phyloP scores from a whole-genome alignment of 2,113 vertebrate genomes.

The Tetrax tetrax region DNA sequence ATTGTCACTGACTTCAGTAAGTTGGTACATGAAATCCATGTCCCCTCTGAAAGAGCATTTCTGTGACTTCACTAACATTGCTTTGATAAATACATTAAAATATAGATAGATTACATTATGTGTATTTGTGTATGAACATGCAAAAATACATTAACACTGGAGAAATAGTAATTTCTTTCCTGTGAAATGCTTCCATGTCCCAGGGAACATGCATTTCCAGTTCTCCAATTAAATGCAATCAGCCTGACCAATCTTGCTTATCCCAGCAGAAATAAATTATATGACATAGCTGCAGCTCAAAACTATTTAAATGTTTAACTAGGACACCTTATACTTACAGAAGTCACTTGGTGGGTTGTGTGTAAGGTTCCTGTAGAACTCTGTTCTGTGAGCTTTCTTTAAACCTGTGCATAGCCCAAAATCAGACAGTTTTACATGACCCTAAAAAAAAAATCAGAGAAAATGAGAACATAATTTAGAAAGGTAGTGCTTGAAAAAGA shows the following conservation, averaged over 20 bases:
- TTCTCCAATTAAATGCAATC: not conserved
- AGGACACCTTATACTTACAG: slow-evolving; percentile 82
- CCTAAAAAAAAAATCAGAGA: slow-evolving; percentile 74
- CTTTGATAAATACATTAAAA: not conserved
- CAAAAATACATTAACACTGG: not conserved
- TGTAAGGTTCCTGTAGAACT: slow-evolving; percentile 97
- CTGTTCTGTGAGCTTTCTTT: slow-evolving; percentile 97
- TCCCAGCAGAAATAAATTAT: not conserved
- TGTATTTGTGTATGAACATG: not conserved
- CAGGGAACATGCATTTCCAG: not conserved
- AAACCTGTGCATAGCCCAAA: slow-evolving; percentile 97
- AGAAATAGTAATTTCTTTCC: not conserved
- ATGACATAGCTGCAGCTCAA: not conserved
- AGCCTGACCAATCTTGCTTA: not conserved
- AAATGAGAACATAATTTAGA: not conserved
- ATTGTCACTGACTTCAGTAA: not conserved
- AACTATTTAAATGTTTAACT: not conserved
- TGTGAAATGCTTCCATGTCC: not conserved
- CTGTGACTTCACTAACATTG: not conserved
- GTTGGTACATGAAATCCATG: not conserved
- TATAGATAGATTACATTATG: not conserved
- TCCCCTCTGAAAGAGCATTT: not conserved
- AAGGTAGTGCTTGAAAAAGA: not conserved
- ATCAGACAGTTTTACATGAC: slow-evolving; percentile 96
- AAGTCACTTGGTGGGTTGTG: slow-evolving; percentile 98